Evolutionary conservation across 1,140 invertebrate genomes (phyloP).

Genomic region (Atopsyche davidsoni): DNA sequence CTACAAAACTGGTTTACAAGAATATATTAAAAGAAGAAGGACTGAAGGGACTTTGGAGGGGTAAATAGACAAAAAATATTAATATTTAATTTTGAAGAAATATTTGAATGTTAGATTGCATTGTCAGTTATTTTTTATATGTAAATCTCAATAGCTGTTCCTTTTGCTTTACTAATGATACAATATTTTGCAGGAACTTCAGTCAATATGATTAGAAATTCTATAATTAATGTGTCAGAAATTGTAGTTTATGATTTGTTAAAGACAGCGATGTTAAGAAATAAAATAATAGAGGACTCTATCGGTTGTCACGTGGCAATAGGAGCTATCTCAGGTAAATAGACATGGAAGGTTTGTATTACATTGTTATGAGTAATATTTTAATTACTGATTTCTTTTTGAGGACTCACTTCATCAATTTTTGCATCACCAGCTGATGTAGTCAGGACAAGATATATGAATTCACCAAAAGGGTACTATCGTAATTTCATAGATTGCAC

Average conservation of each 20-base stretch:
- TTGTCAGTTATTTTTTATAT: too few species aligned
- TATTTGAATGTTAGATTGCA: too few species aligned
- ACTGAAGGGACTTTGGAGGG: conserved; percentile 62
- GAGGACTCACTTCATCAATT: conserved; percentile 47
- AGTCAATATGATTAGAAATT: conserved; percentile 63
- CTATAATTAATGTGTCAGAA: conserved; percentile 65
- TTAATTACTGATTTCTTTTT: background rate
- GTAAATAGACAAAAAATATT: conserved; percentile 42
- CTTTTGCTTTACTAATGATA: too few species aligned
- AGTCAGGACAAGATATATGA: conserved; percentile 66
- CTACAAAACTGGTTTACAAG: conserved; percentile 58
- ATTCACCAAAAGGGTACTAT: conserved; percentile 57
- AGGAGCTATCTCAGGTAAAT: conserved; percentile 54
- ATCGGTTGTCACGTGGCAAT: conserved; percentile 62
- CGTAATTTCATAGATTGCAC: conserved; percentile 57
- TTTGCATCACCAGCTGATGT: conserved; percentile 64
- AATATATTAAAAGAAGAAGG: conserved; percentile 57
- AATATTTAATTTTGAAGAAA: background rate
- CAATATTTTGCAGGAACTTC: conserved; percentile 55
- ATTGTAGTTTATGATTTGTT: conserved; percentile 69
- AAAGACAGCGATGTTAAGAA: conserved; percentile 55
- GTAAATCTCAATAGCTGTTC: too few species aligned
- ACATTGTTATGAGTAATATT: background rate
- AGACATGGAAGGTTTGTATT: too few species aligned
- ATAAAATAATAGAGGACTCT: conserved; percentile 53